Evolutionary conservation across 2,888 invertebrate genomes (phyloP).

Genomic region (Synanthedon andrenaeformis): DNA sequence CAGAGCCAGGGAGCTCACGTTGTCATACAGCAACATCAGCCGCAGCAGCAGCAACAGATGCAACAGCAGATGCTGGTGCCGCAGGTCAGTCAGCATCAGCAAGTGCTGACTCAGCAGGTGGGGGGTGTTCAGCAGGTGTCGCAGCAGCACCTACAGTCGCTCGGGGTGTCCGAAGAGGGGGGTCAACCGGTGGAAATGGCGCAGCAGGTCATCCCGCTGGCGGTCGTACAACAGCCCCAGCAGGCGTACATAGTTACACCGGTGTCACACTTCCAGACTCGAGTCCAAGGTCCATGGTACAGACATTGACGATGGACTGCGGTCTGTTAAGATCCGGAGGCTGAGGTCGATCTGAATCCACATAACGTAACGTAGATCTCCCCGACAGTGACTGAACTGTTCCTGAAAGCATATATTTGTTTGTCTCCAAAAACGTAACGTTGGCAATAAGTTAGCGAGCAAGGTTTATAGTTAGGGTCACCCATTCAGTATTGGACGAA

Average conservation of each 20-base stretch:
- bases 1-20: conserved; percentile 17
- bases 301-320: conserved; percentile 48
- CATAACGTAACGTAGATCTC: conserved; percentile 33
- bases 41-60: conserved; percentile 39
- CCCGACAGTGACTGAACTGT: conserved; percentile 21
- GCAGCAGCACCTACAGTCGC: conserved; percentile 61
- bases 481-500: conserved; percentile 63
- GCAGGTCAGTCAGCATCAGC: conserved; percentile 65
- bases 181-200: conserved; percentile 72
- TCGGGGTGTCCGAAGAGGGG: conserved; percentile 59
- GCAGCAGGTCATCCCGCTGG: conserved; percentile 74
- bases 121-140: conserved; percentile 53
- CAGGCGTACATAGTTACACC: conserved; percentile 76
- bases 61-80: conserved; percentile 65
- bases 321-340: conserved; percentile 11
- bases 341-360: conserved; percentile 14
- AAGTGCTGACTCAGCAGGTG: conserved; percentile 54
- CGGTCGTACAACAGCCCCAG: conserved; percentile 74
- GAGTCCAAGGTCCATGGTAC: conserved; percentile 72
- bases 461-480: conserved; percentile 45
- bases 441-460: conserved; percentile 53
- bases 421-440: conserved; percentile 26
- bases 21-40: conserved; percentile 21
- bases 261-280: conserved; percentile 74
- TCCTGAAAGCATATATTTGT: conserved; percentile 7